Evolutionary conservation across 2,888 invertebrate genomes (phyloP).

Genomic region (Pilophorus perplexus): DNA sequence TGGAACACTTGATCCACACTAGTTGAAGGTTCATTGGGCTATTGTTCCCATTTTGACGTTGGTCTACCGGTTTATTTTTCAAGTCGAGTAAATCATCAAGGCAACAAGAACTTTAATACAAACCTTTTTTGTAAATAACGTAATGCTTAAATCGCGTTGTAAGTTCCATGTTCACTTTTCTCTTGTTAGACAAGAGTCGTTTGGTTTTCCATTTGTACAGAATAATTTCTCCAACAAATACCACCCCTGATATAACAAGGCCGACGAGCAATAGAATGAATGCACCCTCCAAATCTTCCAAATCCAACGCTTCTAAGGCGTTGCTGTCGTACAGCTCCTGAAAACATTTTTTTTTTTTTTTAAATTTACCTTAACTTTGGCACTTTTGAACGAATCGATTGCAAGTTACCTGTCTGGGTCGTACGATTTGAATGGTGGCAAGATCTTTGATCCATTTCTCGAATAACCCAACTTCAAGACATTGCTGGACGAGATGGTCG

Average conservation of each 20-base stretch:
- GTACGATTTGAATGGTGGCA: too few relatives aligned
- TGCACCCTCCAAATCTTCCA: neutral
- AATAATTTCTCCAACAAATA: neutral
- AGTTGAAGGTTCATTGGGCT: too few relatives aligned
- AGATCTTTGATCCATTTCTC: conserved; percentile 8
- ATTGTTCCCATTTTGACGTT: too few relatives aligned
- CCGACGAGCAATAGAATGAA: neutral
- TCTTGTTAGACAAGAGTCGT: neutral
- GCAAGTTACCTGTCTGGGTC: too few relatives aligned
- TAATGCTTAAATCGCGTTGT: conserved; percentile 1
- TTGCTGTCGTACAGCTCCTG: too few relatives aligned
- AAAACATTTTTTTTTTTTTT: too few relatives aligned
- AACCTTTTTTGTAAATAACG: neutral
- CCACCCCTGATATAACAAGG: neutral
- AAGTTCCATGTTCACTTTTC: neutral
- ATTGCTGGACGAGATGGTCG: conserved; percentile 7
- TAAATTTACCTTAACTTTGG: too few relatives aligned
- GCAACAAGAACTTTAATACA: neutral
- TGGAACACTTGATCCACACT: too few relatives aligned
- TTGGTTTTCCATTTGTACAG: neutral
- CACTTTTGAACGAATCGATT: too few relatives aligned
- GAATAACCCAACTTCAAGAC: conserved; percentile 18
- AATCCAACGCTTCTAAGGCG: neutral
- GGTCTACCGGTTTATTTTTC: neutral
- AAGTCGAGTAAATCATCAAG: neutral